Evolutionary conservation across 2,888 invertebrate species (phyloP), one percentile per base, ranked within the genome.

Genomic region (Andrena bucephala): DNA sequence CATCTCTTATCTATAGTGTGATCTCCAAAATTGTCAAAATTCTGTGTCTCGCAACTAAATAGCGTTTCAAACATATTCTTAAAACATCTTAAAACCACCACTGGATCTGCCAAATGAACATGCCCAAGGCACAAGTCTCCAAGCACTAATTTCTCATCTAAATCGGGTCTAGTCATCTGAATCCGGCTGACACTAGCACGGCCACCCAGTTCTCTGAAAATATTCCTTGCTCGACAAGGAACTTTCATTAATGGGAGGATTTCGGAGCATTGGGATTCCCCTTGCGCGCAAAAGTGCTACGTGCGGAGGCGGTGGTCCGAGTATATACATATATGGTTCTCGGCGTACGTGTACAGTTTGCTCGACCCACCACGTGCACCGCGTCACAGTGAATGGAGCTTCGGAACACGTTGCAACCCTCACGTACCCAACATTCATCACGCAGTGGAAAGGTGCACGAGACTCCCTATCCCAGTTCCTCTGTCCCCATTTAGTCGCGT

Each of bases 311-410:
- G 24, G 10, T 24, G 57, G 24, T 24, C 27, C 8, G 57, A 13
- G 24, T 57, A 1, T 10, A 57, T 4, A 13, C 24, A 13, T 27
- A 10, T 57, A 57, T 57, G 57, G 57, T 27, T 4, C 10, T 27
- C 24, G 57, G 57, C n/a, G 52, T 62, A 36, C 33, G 62, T 62
- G 57, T 29, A 7, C 2, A 36, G 24, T 4, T 5, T 16, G 42
- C 42, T 16, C 42, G 16, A 42, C 42, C 4, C 42, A 16, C 42
- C 42, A 42, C 59, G 33, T 63, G 27, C 24, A 16, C 6, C 13
- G 50, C 20, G n/a, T 31, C 42, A 27, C 6, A 57, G n/a, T 65
- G 50, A 70, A 67, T 76, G 67, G 60, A 84, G 84, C 54, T 31
- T 33, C 20, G 8, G 24, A 16, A 42, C 63, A 68, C 48, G 63